These are phyloP conservation scores for Callopanchax toddi DNA, from an alignment of 2,113 vertebrate genomes.

Conservation along the genomic window DNA sequence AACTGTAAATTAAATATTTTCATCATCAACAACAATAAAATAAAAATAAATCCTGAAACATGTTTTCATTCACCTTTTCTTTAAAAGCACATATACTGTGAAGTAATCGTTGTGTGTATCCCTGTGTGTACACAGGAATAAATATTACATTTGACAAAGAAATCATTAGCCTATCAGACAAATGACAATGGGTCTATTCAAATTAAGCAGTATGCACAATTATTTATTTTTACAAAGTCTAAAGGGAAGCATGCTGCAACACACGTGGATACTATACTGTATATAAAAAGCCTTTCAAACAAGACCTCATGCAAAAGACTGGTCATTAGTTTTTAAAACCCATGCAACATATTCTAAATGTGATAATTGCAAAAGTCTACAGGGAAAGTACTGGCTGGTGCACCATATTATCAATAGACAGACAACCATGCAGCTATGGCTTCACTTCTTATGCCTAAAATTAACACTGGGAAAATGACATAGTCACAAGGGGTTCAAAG, in stretches of 20 bases:
- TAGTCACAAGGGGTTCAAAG: slow-evolving; percentile 51
- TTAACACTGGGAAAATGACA: slow-evolving; percentile 38
- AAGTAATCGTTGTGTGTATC: too few relatives aligned
- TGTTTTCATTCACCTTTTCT: not conserved
- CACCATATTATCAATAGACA: slow-evolving; percentile 9
- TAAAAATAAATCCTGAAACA: not conserved
- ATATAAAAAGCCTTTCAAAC: slow-evolving; percentile 37
- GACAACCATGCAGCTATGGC: slow-evolving; percentile 70
- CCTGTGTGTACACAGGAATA: not conserved
- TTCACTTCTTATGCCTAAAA: slow-evolving; percentile 22
- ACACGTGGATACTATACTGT: slow-evolving; percentile 35
- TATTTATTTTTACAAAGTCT: slow-evolving; percentile 19
- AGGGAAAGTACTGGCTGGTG: not conserved
- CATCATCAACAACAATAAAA: not conserved
- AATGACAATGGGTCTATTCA: not conserved
- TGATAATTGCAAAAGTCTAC: slow-evolving; percentile 20
- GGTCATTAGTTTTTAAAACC: slow-evolving; percentile 31
- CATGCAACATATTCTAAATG: slow-evolving; percentile 61
- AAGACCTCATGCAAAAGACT: slow-evolving; percentile 67
- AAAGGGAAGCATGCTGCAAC: slow-evolving; percentile 59
- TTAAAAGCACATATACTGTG: slow-evolving; percentile 3
- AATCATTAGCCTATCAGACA: too few relatives aligned
- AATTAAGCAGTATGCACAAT: not conserved
- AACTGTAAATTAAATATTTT: not conserved
- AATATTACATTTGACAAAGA: not conserved